Evolutionary conservation across 1,140 invertebrate genomes (phyloP).

Genomic region (Brachionus manjavacas): DNA sequence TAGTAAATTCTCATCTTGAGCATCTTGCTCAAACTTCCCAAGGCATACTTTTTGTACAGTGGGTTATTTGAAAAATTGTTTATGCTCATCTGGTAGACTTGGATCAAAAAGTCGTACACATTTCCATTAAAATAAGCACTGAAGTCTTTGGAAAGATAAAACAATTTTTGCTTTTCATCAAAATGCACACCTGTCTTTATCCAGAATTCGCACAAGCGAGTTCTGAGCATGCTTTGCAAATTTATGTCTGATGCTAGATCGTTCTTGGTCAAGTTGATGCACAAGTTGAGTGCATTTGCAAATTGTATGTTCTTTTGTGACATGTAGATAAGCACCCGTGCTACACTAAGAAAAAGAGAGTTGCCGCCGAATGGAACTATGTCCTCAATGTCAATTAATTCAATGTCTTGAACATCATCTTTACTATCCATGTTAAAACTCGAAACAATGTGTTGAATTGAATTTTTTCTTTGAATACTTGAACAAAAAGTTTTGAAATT

Average conservation of each 20-base stretch:
- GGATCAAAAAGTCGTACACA: slow-evolving; percentile 39
- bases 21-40: background rate
- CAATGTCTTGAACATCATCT: slow-evolving; percentile 13
- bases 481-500: background rate
- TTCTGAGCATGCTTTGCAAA: background rate
- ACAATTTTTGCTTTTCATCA: slow-evolving; percentile 4
- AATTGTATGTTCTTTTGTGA: background rate
- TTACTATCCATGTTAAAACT: background rate
- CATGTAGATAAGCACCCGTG: slow-evolving; percentile 23
- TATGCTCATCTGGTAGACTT: slow-evolving; percentile 41
- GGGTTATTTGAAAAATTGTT: slow-evolving; percentile 36
- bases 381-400: slow-evolving; percentile 38
- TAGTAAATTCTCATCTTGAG: slow-evolving; percentile 34
- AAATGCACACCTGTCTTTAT: background rate
- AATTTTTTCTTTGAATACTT: background rate
- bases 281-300: background rate
- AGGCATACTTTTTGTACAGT: slow-evolving; percentile 31
- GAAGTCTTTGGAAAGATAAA: slow-evolving; percentile 5
- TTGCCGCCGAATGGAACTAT: slow-evolving; percentile 31
- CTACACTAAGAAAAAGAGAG: slow-evolving; percentile 5
- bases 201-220: slow-evolving; percentile 21
- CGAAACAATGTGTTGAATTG: background rate
- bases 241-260: slow-evolving; percentile 4
- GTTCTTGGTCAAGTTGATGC: background rate
- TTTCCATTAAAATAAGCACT: slow-evolving; percentile 5